Base-by-base conservation (phyloP, 1,140 invertebrate genomes). In the Reticulitermes speratus region DNA sequence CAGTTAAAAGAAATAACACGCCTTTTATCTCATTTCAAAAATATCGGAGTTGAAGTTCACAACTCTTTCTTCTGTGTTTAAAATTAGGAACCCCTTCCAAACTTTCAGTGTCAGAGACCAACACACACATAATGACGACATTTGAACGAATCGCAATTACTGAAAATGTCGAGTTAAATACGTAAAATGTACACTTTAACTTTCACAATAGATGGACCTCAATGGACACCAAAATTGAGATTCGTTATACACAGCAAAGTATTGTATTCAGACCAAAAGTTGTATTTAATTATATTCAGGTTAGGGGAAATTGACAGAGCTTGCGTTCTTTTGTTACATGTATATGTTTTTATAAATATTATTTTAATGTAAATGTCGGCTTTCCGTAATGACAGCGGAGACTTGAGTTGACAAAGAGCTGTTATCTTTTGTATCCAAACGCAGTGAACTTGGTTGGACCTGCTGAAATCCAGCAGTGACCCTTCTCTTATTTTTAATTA, bases 211-310 rank as follows among this genome's bases (percentile, higher is more conserved):
- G 38, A 38, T 38, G 38, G 38, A 38, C 38, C 38, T 38, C 38
- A 38, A 38, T 75, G n/a, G n/a, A 75, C n/a, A 30, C 65, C n/a
- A 30, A 30, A 75, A 75, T 30, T n/a, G 65, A 30, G 65, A 75
- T 30, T 75, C 65, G n/a, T 75, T 30, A 75, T 30, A 75, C 25
- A 30, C n/a, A 75, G 9, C 25, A 16, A 30, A 75, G n/a, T 75
- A 75, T 75, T 75, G 65, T 75, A 30, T 75, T 14, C 65, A 75
- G 65, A n/a, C 65, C n/a, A 75, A 75, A 75, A 75, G 65, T 75
- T 75, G n/a, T 14, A 75, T 30, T 75, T 30, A 75, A 75, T 75
- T 75, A 11, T 30, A 75, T 30, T 75, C 65, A 75, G 65, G 3
- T 5, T 19, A 75, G 65, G 65, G 65, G n/a, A 75, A 65, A 75